phyloP scores from a whole-genome alignment of 2,888 invertebrate genomes.

The Sipha maydis region DNA sequence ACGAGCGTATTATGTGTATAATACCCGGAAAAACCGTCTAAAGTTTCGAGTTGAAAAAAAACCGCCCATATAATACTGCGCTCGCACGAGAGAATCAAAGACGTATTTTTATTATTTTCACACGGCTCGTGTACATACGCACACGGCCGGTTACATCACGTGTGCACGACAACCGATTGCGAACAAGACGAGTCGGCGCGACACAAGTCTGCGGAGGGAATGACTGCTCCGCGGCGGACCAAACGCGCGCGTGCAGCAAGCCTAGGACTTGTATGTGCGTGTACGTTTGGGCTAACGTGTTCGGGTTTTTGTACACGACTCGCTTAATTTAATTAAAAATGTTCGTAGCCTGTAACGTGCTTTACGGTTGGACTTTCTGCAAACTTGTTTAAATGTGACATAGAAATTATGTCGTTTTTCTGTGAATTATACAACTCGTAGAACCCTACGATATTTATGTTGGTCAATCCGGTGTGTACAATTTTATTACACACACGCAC shows the following conservation, averaged over 20 bases:
- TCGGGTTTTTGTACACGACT: too few species aligned
- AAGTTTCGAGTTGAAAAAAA: not conserved
- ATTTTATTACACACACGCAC: too few species aligned
- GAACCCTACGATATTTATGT: too few species aligned
- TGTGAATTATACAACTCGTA: too few species aligned
- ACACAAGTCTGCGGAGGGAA: not conserved
- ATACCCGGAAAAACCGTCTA: constrained; percentile 11
- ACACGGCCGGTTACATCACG: not conserved
- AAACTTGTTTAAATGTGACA: not conserved
- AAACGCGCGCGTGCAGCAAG: too few species aligned
- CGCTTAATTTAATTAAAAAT: too few species aligned
- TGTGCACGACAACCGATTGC: not conserved
- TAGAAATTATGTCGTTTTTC: too few species aligned
- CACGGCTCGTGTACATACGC: not conserved
- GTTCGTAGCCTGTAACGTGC: too few species aligned
- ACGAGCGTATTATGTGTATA: not conserved
- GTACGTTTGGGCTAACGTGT: too few species aligned
- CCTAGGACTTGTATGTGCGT: too few species aligned
- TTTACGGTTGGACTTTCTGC: not conserved
- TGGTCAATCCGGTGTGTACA: too few species aligned
- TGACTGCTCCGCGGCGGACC: not conserved
- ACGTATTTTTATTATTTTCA: not conserved
- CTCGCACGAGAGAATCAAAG: not conserved
- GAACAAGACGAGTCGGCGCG: not conserved
- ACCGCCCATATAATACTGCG: not conserved